Base-by-base conservation (phyloP, 2,797 vertebrate species). In the Syndactyla subalaris region DNA sequence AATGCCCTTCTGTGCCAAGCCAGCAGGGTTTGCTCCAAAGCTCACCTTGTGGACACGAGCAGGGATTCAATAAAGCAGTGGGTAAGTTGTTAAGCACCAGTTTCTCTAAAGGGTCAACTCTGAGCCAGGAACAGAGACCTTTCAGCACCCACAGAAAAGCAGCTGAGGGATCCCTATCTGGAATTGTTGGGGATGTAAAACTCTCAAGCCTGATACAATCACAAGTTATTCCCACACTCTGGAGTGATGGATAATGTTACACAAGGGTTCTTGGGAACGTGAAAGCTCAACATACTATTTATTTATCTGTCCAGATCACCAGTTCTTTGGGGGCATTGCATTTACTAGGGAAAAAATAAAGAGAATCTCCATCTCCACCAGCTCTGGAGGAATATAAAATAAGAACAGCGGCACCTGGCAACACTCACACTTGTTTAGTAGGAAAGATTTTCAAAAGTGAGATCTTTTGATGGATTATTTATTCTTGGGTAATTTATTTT, bases 51-150 rank as follows among this genome's bases (percentile, higher is more conserved):
- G 8, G 38, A 7, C 73, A 24, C 38, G 52, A 62, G 48, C 15
- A 32, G 57, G 48, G 78, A 18, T 13, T 48, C 75, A 70, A 66
- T 23, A 68, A 94, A 93, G 90, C 93, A 86, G 43, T 6, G 7
- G 27, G 1, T 14, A 51, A 84, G 8, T 8, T 14, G 34, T 24
- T 77, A 16, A 7, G 27, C 18, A 4, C 57, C 65, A 32, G 19
- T 10, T 67, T n/a, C 30, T 58, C 26, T 4, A n/a, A 95, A 95
- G 93, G 73, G 81, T 68, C 83, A 61, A 46, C 62, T 34, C 82
- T 4, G 34, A 87, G 75, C 39, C 4, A 0, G 36, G 71, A 85
- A 84, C 26, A 92, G 91, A 68, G 82, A 62, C 22, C 4, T 70
- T 81, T 59, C 93, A 85, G 72, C 73, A 43, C 19, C 26, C 75